Evolutionary conservation across 92 coral and sea anemone species (phyloP).

Genomic region (Paramuricea clavata): DNA sequence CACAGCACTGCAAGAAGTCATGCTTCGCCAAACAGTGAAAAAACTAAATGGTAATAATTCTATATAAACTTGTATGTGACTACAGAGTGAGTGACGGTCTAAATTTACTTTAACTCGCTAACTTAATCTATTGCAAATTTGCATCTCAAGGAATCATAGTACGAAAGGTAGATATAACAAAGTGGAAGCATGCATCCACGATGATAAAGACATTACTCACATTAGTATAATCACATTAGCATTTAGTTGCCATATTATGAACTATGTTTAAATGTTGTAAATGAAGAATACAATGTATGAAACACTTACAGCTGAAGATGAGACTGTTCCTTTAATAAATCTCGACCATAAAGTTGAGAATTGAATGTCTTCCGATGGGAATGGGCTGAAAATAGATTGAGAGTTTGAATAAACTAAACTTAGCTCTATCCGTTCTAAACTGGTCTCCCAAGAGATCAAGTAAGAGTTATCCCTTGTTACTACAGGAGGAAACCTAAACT

Average conservation of each 20-base stretch:
- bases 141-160: neutral
- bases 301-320: conserved; percentile 84
- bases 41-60: neutral
- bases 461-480: too few species aligned
- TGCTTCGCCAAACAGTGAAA: neutral
- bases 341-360: conserved; percentile 98
- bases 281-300: neutral
- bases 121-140: neutral
- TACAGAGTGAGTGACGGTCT: too few species aligned
- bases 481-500: too few species aligned
- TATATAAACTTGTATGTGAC: too few species aligned
- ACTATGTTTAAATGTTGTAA: neutral
- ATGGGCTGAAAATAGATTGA: conserved; percentile 72
- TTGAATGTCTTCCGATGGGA: conserved; percentile 71
- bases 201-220: too few species aligned
- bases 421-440: neutral
- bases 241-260: neutral
- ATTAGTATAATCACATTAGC: too few species aligned
- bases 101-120: too few species aligned
- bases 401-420: neutral
- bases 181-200: too few species aligned
- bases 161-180: neutral
- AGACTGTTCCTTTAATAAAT: conserved; percentile 83
- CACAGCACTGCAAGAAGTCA: neutral
- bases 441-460: neutral